Evolutionary conservation across 2,113 vertebrate species (phyloP), one percentile per base, ranked within the genome.

Genomic region (Colossoma macropomum): DNA sequence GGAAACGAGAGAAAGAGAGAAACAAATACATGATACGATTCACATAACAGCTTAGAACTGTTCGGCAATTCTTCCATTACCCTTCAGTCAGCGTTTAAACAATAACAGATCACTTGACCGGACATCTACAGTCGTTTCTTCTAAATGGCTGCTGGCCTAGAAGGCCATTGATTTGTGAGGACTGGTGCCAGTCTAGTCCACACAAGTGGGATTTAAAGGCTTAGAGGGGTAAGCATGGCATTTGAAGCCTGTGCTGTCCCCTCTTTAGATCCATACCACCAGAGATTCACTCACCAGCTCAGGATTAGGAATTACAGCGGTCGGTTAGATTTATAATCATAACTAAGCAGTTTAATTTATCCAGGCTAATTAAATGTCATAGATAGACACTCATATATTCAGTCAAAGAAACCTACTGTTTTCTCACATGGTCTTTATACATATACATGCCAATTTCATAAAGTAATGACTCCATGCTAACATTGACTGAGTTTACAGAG

Each of bases 311-410:
- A 25, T 65, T 28, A 34, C 34, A 72, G 48, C 74, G 16, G 16
- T 25, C 65, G 48, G 50, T 10, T 72, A 30, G 27, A 77, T 23
- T 70, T 75, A 75, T 75, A 28, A 52, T n/a, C 3, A 17, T 59
- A 86, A 50, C 75, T 54, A 86, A 79, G 38, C 52, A 62, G 28
- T 84, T 68, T 52, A 6, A 75, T 79, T 71, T 75, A 54, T n/a
- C 41, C 70, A 30, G 28, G 41, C 60, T 85, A 85, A 82, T 81
- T 85, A 77, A 85, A 85, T 54, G 65, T 45, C 80, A 62, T 80
- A 45, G 54, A 70, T 34, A 70, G 66, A 56, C 50, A 54, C 66
- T 30, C 30, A 13, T 52, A 52, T 52, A 52, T 38, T 77, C 34
- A 1, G 32, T 19, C 38, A 17, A 77, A 28, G 34, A 12, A 77